Base-by-base conservation (phyloP, 2,888 invertebrate genomes). In the Nomada ruficornis region DNA sequence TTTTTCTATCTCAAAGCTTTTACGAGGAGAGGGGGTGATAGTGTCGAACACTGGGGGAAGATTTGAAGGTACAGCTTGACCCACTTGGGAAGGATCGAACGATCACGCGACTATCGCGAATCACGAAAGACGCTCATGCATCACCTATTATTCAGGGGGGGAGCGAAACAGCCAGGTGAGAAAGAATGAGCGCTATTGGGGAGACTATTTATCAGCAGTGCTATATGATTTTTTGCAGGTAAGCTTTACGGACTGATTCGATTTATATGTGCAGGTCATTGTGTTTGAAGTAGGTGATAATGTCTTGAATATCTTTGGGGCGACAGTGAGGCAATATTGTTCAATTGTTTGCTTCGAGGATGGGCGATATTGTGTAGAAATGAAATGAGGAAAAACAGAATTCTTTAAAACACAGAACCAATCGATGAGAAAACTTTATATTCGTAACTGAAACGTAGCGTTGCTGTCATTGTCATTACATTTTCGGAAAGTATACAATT, bases 61-160 rank as follows among this genome's bases (percentile, higher is more conserved):
- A 29, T 86, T 85, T 82, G 88, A 85, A 87, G 86, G 84, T 80
- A 74, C 68, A 77, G 83, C 67, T 63, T 78, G 79, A 67, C 74
- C 2, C 11, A 47, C 47, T 11, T 77, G 67, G 18, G 74, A 42
- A 50, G 59, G 76, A 77, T 74, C 68, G 79, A 75, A 80, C 75
- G 62, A 75, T 76, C 80, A 86, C 69, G 63, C 59, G 60, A 70
- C 72, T 74, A 84, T 82, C 78, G 57, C 63, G 62, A 29, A 70
- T 74, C 59, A 60, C 57, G 59, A 26, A 26, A 26, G 26, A 26
- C 26, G 63, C 15, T 63, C 60, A 44, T 68, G 74, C 62, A 73
- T 78, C 82, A 80, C 80, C 76, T 59, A 83, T 83, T 77, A 83
- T 75, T 47, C 26, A 10, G 36, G 13, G 29, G 44, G 60, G 52